phyloP scores from a whole-genome alignment of 92 coral and sea anemone species.

The Desmophyllum pertusum region DNA sequence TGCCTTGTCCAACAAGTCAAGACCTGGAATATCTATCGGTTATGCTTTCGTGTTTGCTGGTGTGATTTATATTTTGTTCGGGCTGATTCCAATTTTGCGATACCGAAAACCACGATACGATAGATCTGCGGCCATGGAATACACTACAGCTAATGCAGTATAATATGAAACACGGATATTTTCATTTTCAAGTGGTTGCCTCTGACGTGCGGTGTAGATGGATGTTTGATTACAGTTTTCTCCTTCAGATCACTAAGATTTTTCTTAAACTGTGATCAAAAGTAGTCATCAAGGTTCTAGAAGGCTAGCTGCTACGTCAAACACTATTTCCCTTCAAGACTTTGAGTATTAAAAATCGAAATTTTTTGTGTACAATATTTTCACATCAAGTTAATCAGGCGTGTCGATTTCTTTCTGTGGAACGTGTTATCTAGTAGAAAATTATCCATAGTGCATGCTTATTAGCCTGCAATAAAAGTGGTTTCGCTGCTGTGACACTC shows the following conservation, averaged over 20 bases:
- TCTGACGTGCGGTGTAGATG: not conserved
- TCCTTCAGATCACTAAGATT: not conserved
- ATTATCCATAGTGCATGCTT: not conserved
- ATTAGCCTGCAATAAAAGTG: not conserved
- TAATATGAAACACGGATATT: no score
- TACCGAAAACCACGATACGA: slow-evolving; percentile 58
- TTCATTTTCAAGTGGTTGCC: slow-evolving; percentile 1
- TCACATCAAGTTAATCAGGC: not conserved
- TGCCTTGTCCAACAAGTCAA: slow-evolving; percentile 16
- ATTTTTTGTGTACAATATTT: not conserved
- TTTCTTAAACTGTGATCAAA: not conserved
- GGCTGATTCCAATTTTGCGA: slow-evolving; percentile 69
- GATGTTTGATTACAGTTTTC: not conserved
- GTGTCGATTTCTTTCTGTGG: not conserved
- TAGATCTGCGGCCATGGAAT: slow-evolving; percentile 26
- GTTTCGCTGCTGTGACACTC: not conserved
- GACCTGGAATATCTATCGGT: slow-evolving; percentile 27
- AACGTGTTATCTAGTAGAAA: not conserved
- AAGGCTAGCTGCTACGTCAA: not conserved
- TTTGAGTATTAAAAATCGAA: not conserved
- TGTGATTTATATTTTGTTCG: slow-evolving; percentile 50
- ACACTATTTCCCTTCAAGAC: not conserved
- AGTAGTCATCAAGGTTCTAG: not conserved
- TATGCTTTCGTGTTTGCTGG: slow-evolving; percentile 64
- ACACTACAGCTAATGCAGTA: slow-evolving; percentile 4